Evolutionary conservation across 2,113 vertebrate species (phyloP), one percentile per base, ranked within the genome.

Genomic region (Gnathonemus echidnorhynchus): DNA sequence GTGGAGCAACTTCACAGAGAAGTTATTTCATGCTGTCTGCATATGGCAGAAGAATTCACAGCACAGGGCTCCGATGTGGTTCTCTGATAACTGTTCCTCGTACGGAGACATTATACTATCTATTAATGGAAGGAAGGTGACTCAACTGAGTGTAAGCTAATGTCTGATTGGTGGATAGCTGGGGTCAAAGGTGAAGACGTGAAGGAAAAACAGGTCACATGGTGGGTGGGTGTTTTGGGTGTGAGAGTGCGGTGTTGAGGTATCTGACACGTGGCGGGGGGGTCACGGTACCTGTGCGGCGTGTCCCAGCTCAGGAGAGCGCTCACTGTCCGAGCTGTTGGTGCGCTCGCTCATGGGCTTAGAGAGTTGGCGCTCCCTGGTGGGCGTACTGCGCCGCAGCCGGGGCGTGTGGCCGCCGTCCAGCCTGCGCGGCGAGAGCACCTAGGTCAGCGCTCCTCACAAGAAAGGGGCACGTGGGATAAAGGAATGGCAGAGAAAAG

Each of bases 251-350:
- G 8, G n/a, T 27, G 24, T 24, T 66, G 24, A 66, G 62, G 62
- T 27, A 13, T 70, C 3, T 13, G 62, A 13, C n/a, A 70, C 10
- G n/a, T 4, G 27, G 3, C 3, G 27, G 27, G 62, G 53, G 62
- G 0, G 70, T 17, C 4, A 13, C 70, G 2, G 56, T 91, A 98
- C 97, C 96, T 97, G 97, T 0, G 97, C 94, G 92, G 94, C 96
- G 91, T 97, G 97, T 7, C 95, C 96, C 84, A 97, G 94, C 90
- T 98, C 97, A 0, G 97, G 97, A 0, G 97, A 97, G 19, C 97
- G 93, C 93, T 98, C 97, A 0, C 97, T 97, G 95, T 98, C 97
- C 0, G 97, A 97, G 93, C 97, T 97, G 95, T 98, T 98, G 92
- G 96, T 96, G 13, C 97, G 95, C 88, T 98, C 97, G 0, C 96